Evolutionary conservation across 2,888 invertebrate species (phyloP).

Genomic region (Tipula lateralis): DNA sequence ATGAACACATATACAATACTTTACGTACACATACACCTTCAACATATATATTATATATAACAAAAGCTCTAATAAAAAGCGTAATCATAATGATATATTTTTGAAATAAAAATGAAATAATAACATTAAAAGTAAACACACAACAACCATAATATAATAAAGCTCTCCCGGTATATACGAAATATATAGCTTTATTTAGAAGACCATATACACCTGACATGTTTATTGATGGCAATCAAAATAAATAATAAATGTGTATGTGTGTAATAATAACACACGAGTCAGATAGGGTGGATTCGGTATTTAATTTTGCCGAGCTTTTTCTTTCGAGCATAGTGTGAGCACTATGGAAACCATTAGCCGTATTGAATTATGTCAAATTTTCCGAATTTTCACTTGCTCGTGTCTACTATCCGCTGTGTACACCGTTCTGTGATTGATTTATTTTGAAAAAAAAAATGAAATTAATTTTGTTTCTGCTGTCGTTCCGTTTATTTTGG

Average conservation of each 20-base stretch:
- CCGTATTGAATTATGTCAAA: not conserved
- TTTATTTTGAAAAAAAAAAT: not conserved
- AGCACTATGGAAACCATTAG: not conserved
- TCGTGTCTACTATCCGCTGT: not conserved
- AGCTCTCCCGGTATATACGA: not conserved
- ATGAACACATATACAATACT: not conserved
- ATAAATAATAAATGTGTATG: not conserved
- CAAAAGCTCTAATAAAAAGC: not conserved
- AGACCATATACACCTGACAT: not conserved
- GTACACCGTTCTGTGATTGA: not conserved
- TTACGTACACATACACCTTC: not conserved
- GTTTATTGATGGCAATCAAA: constrained; percentile 19
- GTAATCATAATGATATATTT: not conserved
- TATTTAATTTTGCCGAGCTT: not conserved
- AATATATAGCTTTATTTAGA: constrained; percentile 4
- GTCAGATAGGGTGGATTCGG: not conserved
- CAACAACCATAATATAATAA: not conserved
- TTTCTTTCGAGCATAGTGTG: not conserved
- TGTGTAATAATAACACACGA: not conserved
- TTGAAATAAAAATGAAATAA: not conserved
- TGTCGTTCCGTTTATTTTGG: not conserved
- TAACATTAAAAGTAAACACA: not conserved
- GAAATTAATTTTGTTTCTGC: not conserved
- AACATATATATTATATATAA: not conserved
- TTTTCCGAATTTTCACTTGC: not conserved